Percentiles rank a stretch among this genome's conserved stretches.
phyloP scores from a whole-genome alignment of 2,888 invertebrate genomes.

The Epinotia ramella region DNA sequence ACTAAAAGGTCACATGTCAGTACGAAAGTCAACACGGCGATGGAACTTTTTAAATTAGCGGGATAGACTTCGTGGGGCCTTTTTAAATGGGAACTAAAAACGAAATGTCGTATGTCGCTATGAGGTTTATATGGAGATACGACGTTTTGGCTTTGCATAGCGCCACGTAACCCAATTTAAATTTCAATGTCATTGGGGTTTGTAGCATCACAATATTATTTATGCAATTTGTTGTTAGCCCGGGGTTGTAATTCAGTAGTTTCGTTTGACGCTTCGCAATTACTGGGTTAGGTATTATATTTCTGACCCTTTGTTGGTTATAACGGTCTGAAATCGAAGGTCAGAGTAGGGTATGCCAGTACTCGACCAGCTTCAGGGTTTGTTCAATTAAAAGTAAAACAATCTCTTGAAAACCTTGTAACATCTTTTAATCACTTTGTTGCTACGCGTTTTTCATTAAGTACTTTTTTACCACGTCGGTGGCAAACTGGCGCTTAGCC shows the following conservation, averaged over 20 bases:
- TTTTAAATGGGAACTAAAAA: neutral
- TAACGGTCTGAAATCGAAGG: neutral
- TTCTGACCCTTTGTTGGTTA: neutral
- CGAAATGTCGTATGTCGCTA: neutral
- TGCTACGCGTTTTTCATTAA: no score
- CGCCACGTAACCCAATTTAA: slow-evolving; percentile 1
- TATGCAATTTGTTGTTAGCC: slow-evolving; percentile 4
- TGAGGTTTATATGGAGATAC: neutral
- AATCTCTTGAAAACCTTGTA: no score
- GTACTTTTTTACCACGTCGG: no score
- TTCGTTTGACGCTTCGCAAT: neutral
- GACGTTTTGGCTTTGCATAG: neutral
- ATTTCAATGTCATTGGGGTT: slow-evolving; percentile 31
- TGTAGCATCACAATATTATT: slow-evolving; percentile 1
- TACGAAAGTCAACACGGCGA: neutral
- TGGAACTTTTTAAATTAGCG: neutral
- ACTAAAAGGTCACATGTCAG: neutral
- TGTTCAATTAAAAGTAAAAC: no score
- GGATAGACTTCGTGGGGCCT: neutral
- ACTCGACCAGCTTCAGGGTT: no score
- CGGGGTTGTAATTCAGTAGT: neutral
- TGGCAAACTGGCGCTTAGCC: no score
- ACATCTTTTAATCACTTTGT: no score
- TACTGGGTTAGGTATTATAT: neutral
- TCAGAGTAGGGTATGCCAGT: no score